phyloP scores from a whole-genome alignment of 2,888 invertebrate species.

The Diaprepes abbreviatus region DNA sequence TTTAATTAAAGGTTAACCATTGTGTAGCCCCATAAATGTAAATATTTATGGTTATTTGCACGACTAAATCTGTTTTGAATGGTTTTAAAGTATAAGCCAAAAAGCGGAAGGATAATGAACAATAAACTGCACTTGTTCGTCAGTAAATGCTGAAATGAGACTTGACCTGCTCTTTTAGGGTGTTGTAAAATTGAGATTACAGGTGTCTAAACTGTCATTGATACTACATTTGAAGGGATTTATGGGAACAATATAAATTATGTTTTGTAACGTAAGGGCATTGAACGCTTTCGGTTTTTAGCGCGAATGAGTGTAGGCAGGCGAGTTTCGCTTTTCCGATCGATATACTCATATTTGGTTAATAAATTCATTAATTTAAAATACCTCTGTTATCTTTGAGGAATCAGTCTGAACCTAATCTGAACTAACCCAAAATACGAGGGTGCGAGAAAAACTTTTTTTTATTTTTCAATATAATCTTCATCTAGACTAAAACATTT shows the following conservation, averaged over 20 bases:
- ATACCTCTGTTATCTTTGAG: no score
- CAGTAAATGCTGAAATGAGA: constrained; percentile 11
- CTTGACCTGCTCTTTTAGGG: constrained; percentile 16
- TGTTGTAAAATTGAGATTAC: constrained; percentile 10
- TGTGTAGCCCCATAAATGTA: neutral
- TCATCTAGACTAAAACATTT: no score
- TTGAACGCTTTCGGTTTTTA: neutral
- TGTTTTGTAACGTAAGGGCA: neutral
- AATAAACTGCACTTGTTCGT: constrained; percentile 21
- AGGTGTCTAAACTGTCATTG: constrained; percentile 16
- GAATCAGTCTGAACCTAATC: no score
- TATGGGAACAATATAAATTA: neutral
- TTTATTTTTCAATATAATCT: no score
- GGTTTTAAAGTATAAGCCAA: neutral
- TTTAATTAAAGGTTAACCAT: neutral
- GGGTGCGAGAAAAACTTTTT: no score
- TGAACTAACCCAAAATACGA: no score
- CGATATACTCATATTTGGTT: no score
- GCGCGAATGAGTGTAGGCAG: neutral
- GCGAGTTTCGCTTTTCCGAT: neutral
- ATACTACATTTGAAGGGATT: neutral
- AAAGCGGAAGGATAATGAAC: constrained; percentile 9
- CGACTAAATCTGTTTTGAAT: neutral
- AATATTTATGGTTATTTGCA: neutral
- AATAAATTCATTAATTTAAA: no score